Conservation (phyloP, 2,888 invertebrate species). For the Scaptomyza parva region DNA sequence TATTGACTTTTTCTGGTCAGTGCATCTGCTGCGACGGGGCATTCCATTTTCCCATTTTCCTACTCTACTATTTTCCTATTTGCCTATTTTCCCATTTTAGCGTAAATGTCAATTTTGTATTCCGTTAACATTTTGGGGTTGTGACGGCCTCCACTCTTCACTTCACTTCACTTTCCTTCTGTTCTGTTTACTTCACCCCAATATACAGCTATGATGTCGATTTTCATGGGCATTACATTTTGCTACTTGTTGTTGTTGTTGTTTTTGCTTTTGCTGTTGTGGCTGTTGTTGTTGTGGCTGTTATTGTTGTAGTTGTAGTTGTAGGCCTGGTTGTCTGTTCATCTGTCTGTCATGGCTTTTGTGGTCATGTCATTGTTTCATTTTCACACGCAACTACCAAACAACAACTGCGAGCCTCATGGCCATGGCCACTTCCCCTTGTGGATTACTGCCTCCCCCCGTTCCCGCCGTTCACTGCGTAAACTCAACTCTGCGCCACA, state of each 20-base stretch:
- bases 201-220: slow-evolving; percentile 14
- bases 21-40: slow-evolving; percentile 42
- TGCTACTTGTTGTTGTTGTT: slow-evolving; percentile 34
- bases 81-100: slow-evolving; percentile 43
- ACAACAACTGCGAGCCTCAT: slow-evolving; percentile 26
- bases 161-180: not conserved
- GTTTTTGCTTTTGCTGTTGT: slow-evolving; percentile 11
- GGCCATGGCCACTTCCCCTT: slow-evolving; percentile 27
- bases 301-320: slow-evolving; percentile 17
- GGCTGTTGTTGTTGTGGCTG: no score
- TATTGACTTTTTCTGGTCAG: slow-evolving; percentile 63
- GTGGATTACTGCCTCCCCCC: slow-evolving; percentile 13
- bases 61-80: slow-evolving; percentile 13
- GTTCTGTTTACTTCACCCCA: not conserved
- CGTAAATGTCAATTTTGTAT: slow-evolving; percentile 71
- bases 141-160: not conserved
- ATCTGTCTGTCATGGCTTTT: slow-evolving; percentile 55
- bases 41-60: slow-evolving; percentile 31
- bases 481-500: not conserved
- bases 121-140: slow-evolving; percentile 1
- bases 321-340: slow-evolving; percentile 23
- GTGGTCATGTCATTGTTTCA: slow-evolving; percentile 78
- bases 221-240: slow-evolving; percentile 61
- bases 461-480: not conserved
- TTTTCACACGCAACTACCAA: slow-evolving; percentile 75